A percentile compares a stretch with the other conserved stretches of the same genome.
These are phyloP conservation scores for Amia ocellicauda DNA, from an alignment of 2,113 vertebrate genomes.

Conservation along the genomic window DNA sequence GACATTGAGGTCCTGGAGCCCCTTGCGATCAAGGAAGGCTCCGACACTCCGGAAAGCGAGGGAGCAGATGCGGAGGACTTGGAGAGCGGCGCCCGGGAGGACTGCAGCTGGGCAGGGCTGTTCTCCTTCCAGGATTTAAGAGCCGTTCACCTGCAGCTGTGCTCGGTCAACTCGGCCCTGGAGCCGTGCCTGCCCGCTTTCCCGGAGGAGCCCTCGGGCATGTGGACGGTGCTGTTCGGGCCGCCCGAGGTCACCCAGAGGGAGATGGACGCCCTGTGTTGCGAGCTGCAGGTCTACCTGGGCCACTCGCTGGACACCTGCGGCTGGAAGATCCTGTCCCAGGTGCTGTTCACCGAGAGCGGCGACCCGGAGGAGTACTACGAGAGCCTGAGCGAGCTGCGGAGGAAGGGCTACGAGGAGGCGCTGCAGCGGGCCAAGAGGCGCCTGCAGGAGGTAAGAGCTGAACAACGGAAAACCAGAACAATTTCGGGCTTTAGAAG, in stretches of 20 bases:
- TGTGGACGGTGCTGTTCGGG: conserved; percentile 91
- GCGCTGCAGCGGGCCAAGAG: conserved; percentile 79
- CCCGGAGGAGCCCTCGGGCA: conserved; percentile 84
- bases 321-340: conserved; percentile 95
- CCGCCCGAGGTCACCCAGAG: conserved; percentile 61
- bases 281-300: conserved; percentile 87
- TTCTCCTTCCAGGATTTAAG: conserved; percentile 92
- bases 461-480: not conserved
- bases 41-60: conserved; percentile 33
- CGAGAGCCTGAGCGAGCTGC: conserved; percentile 90
- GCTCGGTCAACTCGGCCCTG: conserved; percentile 88
- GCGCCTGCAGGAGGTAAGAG: conserved; percentile 83
- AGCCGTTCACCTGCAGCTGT: conserved; percentile 84
- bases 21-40: conserved; percentile 49
- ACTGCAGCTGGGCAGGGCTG: conserved; percentile 93
- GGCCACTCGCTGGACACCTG: conserved; percentile 91
- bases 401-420: conserved; percentile 91
- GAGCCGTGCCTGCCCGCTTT: conserved; percentile 84
- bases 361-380: conserved; percentile 95
- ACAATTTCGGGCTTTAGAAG: too few relatives aligned
- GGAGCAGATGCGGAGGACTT: conserved; percentile 39
- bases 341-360: conserved; percentile 86
- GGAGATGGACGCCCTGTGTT: conserved; percentile 81
- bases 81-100: conserved; percentile 60
- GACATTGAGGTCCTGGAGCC: conserved; percentile 73